Base-by-base conservation (phyloP, 1,140 invertebrate genomes). In the Ostrea edulis region DNA sequence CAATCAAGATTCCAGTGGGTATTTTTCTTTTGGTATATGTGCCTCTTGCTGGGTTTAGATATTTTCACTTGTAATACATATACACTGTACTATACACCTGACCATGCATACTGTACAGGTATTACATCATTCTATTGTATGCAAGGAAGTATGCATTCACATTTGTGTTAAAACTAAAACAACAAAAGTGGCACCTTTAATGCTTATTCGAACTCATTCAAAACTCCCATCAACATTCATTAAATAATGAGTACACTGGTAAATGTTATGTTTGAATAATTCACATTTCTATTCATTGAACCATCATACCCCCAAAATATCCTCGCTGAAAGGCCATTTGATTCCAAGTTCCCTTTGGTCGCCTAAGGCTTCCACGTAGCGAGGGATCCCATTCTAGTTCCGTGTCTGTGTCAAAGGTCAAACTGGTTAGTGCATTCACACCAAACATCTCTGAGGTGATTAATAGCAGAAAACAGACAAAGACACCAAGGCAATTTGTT, bases 341-440 rank as follows among this genome's bases (percentile, higher is more conserved):
- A 68, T 91, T 91, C 91, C 91, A 91, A 35, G 89, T 90, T 71
- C 88, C 90, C 68, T 92, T 91, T 35, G 91, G 89, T 86, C 91
- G 85, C 25, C 93, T 89, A 51, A 93, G 85, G 87, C 93, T 93
- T 51, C 93, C 92, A 54, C 92, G 83, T 51, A 93, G 86, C 84
- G 91, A 92, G 11, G 92, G 93, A 77, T 93, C 93, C 93, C 93
- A 93, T 84, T 93, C 93, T 58, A 93, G 86, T 58, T 93, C 92
- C 68, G 90, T 90, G 83, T 92, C 92, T 92, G 87, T 83, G 82
- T 52, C 52, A 54, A 54, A 83, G 44, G 82, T 53, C 20, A 83
- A 54, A 83, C n/a, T 52, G 82, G 82, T 83, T 83, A 83, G 44
- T 83, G 82, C 82, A 83, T 83, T 83, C 44, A 83, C 44, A 83